Evolutionary conservation across 2,797 vertebrate species (phyloP).

Genomic region (Emydoidea blandingii): DNA sequence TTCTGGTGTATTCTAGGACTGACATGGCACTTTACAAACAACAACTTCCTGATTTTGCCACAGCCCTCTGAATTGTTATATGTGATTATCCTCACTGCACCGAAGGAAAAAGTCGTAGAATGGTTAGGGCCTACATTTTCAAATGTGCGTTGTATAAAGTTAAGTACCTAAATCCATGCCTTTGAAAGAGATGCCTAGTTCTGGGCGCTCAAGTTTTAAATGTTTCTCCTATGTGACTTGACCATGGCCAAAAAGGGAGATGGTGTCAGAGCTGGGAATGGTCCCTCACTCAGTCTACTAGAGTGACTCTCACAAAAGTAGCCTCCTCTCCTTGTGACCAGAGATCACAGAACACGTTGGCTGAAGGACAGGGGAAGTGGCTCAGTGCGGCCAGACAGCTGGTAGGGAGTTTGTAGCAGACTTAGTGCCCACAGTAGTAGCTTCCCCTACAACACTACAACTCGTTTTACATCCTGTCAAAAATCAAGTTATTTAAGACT

Average conservation of each 20-base stretch:
- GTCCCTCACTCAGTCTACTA: not conserved
- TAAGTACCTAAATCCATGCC: not conserved
- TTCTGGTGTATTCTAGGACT: not conserved
- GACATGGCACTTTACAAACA: not conserved
- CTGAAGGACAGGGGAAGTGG: not conserved
- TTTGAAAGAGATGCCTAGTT: not conserved
- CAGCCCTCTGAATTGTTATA: not conserved
- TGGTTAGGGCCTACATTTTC: not conserved
- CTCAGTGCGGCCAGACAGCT: not conserved
- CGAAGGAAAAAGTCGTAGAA: not conserved
- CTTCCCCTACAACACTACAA: not conserved
- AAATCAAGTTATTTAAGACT: not conserved
- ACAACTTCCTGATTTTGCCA: not conserved
- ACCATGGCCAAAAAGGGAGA: not conserved
- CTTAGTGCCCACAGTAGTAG: not conserved
- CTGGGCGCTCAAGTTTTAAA: not conserved
- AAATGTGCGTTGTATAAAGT: not conserved
- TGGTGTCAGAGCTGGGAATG: not conserved
- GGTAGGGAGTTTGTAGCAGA: not conserved
- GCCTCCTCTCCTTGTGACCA: not conserved
- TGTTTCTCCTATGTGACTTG: not conserved
- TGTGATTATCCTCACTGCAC: not conserved
- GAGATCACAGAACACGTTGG: not conserved
- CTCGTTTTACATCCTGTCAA: not conserved
- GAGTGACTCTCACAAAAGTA: not conserved